These are phyloP conservation scores for Spongilla lacustris DNA, from an alignment of 37 sponge, comb jelly and placozoan species.

Conservation along the genomic window DNA sequence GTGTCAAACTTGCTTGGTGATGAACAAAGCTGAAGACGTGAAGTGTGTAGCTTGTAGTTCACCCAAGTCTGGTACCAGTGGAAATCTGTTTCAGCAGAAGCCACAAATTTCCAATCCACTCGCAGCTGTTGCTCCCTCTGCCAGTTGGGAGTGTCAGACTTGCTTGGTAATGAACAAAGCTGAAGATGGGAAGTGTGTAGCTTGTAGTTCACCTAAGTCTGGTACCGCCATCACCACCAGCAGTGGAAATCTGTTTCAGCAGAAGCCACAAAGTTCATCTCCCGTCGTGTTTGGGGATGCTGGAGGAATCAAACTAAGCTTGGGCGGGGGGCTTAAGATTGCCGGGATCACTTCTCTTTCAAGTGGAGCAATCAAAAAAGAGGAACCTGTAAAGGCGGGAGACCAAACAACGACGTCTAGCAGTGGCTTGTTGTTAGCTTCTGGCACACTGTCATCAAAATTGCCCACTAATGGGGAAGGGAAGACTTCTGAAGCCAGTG, in stretches of 20 bases:
- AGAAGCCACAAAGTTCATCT: not conserved
- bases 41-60: constrained; percentile 48
- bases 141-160: constrained; percentile 26
- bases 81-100: not conserved
- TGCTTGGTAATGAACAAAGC: constrained; percentile 44
- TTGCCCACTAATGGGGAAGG: too few species aligned
- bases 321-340: not conserved
- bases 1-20: constrained; percentile 37
- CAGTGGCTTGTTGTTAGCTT: not conserved
- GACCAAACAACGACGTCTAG: not conserved
- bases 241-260: not conserved
- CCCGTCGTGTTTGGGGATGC: not conserved
- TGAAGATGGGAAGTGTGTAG: constrained; percentile 29
- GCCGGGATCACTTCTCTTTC: not conserved
- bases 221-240: not conserved
- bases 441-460: too few species aligned
- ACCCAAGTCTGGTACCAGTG: constrained; percentile 21
- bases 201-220: constrained; percentile 34
- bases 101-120: not conserved
- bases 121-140: not conserved
- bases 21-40: constrained; percentile 31
- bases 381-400: not conserved
- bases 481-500: not conserved
- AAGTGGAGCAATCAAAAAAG: not conserved
- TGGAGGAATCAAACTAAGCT: not conserved